These are phyloP conservation scores for Ariopsis seemanni DNA, from an alignment of 2,113 vertebrate genomes.

Conservation along the genomic window DNA sequence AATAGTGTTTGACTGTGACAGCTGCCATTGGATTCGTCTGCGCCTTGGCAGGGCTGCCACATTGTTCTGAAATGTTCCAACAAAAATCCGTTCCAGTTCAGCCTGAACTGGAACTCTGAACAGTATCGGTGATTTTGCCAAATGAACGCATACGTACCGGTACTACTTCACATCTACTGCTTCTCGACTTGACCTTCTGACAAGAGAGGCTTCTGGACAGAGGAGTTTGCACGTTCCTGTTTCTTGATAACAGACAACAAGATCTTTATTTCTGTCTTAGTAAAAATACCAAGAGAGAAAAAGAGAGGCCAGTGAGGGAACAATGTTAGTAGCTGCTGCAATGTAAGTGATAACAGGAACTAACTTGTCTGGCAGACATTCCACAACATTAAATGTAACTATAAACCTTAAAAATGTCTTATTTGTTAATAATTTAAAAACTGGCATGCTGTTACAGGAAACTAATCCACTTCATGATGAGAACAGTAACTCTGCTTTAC, in stretches of 20 bases:
- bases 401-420: neutral
- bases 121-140: neutral
- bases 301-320: neutral
- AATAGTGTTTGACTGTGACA: constrained; percentile 62
- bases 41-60: neutral
- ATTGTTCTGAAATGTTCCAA: constrained; percentile 44
- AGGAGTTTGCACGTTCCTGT: neutral
- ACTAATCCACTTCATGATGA: neutral
- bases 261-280: neutral
- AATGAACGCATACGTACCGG: too few species aligned
- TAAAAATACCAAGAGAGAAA: neutral
- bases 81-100: neutral
- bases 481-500: neutral
- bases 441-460: neutral
- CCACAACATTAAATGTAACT: constrained; percentile 1
- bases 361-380: neutral
- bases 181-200: neutral
- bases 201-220: neutral
- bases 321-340: neutral
- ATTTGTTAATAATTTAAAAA: neutral
- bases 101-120: neutral
- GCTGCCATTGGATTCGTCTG: constrained; percentile 62
- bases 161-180: neutral
- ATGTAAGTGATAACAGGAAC: neutral
- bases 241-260: neutral